These are phyloP conservation scores for Semnornis frantzii DNA, from an alignment of 2,113 vertebrate species.

Conservation along the genomic window DNA sequence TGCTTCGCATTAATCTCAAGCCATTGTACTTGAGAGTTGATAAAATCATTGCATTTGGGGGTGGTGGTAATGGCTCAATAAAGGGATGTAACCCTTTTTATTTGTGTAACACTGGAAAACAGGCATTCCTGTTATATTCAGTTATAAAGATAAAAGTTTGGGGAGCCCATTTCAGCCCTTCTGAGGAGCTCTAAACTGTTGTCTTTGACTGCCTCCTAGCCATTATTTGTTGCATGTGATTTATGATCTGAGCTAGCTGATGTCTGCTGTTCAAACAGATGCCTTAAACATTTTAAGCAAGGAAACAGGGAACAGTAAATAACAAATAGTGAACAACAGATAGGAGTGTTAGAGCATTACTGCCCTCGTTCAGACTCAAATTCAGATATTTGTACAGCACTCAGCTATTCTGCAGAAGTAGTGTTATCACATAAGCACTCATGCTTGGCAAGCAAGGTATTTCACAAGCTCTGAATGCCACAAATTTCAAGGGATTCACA, in stretches of 20 bases:
- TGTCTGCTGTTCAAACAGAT: background rate
- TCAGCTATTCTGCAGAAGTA: background rate
- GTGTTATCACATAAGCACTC: fast-evolving
- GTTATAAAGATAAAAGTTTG: background rate
- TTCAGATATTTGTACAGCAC: background rate
- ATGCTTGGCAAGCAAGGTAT: background rate
- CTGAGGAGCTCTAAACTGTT: background rate
- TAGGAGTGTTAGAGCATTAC: background rate
- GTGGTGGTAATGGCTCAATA: background rate
- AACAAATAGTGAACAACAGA: background rate
- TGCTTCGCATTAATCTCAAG: background rate
- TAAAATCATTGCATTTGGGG: background rate
- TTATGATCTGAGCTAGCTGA: background rate
- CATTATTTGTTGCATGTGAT: background rate
- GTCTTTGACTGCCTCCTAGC: background rate
- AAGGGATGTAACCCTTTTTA: background rate
- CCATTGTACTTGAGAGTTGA: background rate
- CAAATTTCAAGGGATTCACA: background rate
- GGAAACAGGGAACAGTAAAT: background rate
- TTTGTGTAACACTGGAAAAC: background rate
- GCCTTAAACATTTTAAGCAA: background rate
- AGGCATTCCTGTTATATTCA: background rate
- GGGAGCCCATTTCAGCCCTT: background rate
- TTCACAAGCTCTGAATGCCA: background rate
- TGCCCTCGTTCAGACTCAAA: background rate